These are phyloP conservation scores for Cyaniris semiargus DNA, from an alignment of 2,888 invertebrate species.

Conservation along the genomic window DNA sequence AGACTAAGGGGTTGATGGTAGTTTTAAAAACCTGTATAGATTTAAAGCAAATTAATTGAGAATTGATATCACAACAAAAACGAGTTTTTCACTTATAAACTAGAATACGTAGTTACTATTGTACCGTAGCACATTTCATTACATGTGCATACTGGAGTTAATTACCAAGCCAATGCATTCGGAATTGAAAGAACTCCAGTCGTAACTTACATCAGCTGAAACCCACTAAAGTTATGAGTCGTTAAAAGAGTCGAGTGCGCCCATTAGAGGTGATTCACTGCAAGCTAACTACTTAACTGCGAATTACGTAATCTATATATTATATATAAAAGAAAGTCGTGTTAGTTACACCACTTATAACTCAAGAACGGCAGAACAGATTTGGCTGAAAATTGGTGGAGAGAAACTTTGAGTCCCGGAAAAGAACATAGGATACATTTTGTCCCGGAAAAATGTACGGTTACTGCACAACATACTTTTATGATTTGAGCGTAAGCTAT, in stretches of 20 bases:
- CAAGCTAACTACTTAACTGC: conserved; percentile 29
- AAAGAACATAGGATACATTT: no score
- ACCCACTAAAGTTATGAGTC: conserved; percentile 19
- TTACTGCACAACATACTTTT: no score
- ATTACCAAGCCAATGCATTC: background rate
- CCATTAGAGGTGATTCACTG: conserved; percentile 32
- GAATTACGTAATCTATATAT: conserved; percentile 32
- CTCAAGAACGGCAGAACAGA: no score
- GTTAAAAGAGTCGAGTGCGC: conserved; percentile 22
- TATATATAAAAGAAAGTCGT: no score
- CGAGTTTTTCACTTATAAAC: background rate
- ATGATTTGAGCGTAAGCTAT: no score
- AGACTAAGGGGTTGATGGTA: no score
- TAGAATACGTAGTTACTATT: background rate
- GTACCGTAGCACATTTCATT: background rate
- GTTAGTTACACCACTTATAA: no score
- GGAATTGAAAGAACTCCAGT: background rate
- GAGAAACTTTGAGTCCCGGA: no score
- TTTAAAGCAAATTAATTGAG: background rate
- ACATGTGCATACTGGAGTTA: background rate
- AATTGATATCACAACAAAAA: background rate
- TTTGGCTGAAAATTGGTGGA: no score
- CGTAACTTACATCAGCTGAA: background rate
- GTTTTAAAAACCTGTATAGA: no score
- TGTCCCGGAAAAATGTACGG: no score